These are phyloP conservation scores for Acleris literana DNA, from an alignment of 2,888 invertebrate species.

Conservation along the genomic window DNA sequence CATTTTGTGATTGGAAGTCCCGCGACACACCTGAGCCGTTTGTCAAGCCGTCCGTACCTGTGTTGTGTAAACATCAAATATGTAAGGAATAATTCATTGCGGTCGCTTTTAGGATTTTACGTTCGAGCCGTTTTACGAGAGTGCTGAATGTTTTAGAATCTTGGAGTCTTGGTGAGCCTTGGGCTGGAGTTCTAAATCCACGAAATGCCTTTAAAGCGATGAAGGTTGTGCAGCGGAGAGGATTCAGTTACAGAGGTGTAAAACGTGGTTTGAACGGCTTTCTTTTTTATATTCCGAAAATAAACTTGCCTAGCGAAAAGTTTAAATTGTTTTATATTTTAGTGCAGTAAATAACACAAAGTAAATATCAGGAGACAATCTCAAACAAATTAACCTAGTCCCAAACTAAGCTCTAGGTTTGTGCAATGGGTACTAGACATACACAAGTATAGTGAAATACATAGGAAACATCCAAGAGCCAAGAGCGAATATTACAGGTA, in stretches of 20 bases:
- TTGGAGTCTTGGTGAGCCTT: conserved; percentile 9
- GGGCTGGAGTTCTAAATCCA: conserved; percentile 2
- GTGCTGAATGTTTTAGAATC: conserved; percentile 41
- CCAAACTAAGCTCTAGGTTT: no score
- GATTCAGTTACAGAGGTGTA: neutral
- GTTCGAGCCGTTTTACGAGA: conserved; percentile 51
- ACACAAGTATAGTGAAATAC: no score
- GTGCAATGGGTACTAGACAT: no score
- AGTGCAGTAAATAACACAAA: no score
- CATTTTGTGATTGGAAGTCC: conserved; percentile 61
- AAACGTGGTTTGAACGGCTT: neutral
- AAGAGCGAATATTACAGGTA: no score
- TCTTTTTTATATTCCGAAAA: neutral
- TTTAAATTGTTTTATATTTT: no score
- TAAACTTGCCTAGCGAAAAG: no score
- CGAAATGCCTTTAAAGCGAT: conserved; percentile 1
- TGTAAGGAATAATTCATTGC: conserved; percentile 55
- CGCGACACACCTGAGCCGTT: conserved; percentile 56
- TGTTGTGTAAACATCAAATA: conserved; percentile 59
- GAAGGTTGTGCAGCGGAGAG: neutral
- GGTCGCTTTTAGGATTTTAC: conserved; percentile 43
- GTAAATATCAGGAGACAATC: no score
- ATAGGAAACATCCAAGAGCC: no score
- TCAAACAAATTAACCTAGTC: no score
- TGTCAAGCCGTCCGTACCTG: conserved; percentile 49